Evolutionary conservation across 2,797 vertebrate genomes (phyloP).

Genomic region (Uromys caudimaculatus): DNA sequence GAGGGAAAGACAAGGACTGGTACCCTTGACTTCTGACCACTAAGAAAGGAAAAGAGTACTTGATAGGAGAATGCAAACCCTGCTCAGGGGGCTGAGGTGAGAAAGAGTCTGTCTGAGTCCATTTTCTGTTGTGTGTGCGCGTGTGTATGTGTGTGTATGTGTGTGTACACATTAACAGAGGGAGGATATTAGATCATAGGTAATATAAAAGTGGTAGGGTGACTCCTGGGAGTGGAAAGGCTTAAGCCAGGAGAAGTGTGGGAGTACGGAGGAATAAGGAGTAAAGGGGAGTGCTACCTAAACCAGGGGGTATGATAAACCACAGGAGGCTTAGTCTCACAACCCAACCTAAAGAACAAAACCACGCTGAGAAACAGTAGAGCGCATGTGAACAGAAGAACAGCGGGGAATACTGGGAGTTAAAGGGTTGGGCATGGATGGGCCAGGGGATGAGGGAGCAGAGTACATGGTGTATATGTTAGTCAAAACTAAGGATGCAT

Average conservation of each 20-base stretch:
- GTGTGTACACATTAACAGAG: neutral
- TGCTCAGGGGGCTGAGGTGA: neutral
- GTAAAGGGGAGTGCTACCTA: neutral
- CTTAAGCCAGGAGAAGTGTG: neutral
- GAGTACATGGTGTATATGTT: neutral
- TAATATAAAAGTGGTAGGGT: neutral
- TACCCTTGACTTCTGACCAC: neutral
- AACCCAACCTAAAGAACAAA: neutral
- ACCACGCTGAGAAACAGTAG: too few species aligned
- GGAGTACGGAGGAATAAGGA: neutral
- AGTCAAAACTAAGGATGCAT: neutral
- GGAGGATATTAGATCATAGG: neutral
- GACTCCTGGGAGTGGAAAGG: neutral
- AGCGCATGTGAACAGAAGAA: neutral
- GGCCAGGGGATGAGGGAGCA: neutral
- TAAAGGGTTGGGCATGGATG: neutral
- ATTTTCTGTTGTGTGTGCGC: neutral
- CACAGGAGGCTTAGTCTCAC: neutral
- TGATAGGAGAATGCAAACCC: neutral
- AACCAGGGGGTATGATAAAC: neutral
- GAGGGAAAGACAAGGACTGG: neutral
- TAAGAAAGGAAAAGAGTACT: neutral
- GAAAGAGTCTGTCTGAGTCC: neutral
- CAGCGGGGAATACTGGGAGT: neutral
- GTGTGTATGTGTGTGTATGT: too few species aligned